Percentiles rank a stretch among this genome's conserved stretches.
Conservation (phyloP, 2,113 vertebrate species). For the Halcyon malimbica region DNA sequence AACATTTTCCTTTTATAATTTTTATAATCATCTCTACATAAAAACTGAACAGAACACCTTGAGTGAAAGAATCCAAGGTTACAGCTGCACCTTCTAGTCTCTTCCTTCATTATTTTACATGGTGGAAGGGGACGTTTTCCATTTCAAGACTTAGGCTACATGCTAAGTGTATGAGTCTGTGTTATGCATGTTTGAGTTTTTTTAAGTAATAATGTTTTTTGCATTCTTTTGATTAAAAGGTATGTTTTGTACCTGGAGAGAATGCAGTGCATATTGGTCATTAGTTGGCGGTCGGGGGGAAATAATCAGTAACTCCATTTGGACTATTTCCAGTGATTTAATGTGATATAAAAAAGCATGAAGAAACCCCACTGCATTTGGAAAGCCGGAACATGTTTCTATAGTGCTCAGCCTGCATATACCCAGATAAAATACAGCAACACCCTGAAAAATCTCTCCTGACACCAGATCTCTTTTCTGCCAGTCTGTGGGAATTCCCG, state of each 20-base stretch:
- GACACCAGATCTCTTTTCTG: not conserved
- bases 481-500: not conserved
- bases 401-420: not conserved
- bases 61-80: not conserved
- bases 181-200: rapidly evolving
- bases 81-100: not conserved
- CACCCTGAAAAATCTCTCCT: not conserved
- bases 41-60: not conserved
- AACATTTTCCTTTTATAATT: not conserved
- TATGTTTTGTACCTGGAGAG: not conserved
- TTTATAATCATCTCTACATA: not conserved
- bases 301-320: not conserved
- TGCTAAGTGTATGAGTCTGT: not conserved
- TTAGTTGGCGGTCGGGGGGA: not conserved
- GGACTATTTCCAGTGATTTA: not conserved
- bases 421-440: not conserved
- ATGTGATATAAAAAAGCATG: not conserved
- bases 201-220: not conserved
- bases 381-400: not conserved
- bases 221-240: not conserved
- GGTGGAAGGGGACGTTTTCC: not conserved
- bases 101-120: not conserved
- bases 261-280: not conserved
- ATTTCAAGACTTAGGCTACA: not conserved
- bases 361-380: not conserved